Conservation (phyloP, 2,888 invertebrate species). For the Drosophila mulleri region DNA sequence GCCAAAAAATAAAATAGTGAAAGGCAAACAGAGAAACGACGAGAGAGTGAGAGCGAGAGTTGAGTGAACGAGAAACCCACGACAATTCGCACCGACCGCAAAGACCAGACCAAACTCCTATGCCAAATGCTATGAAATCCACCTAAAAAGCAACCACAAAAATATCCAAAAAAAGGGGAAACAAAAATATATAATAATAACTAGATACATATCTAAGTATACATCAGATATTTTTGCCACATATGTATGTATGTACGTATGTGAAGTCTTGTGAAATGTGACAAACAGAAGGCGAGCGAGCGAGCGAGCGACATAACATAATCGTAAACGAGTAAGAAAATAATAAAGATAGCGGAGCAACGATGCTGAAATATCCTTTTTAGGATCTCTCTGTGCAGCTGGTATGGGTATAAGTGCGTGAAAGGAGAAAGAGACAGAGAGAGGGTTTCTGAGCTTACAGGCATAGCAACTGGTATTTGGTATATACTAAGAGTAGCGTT, state of each 20-base stretch:
- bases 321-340: conserved; percentile 13
- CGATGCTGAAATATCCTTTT: conserved; percentile 6
- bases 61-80: conserved; percentile 4
- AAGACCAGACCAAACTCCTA: not conserved
- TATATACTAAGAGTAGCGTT: not conserved
- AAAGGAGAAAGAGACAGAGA: not conserved
- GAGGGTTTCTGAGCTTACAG: no score
- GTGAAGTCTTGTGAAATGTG: conserved; percentile 10
- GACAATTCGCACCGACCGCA: conserved; percentile 4
- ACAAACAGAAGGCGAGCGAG: conserved; percentile 4
- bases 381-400: not conserved
- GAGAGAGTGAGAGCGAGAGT: not conserved
- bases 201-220: not conserved
- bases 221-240: not conserved
- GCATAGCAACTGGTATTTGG: not conserved
- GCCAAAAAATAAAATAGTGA: conserved; percentile 14
- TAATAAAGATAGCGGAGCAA: conserved; percentile 9
- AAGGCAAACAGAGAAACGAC: conserved; percentile 13
- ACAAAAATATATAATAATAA: conserved; percentile 4
- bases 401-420: not conserved
- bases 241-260: not conserved
- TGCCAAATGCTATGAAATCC: conserved; percentile 18
- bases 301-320: conserved; percentile 16
- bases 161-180: not conserved
- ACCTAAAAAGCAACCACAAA: conserved; percentile 22